Conservation (phyloP, 1,140 invertebrate genomes). For the Hetaerina americana region DNA sequence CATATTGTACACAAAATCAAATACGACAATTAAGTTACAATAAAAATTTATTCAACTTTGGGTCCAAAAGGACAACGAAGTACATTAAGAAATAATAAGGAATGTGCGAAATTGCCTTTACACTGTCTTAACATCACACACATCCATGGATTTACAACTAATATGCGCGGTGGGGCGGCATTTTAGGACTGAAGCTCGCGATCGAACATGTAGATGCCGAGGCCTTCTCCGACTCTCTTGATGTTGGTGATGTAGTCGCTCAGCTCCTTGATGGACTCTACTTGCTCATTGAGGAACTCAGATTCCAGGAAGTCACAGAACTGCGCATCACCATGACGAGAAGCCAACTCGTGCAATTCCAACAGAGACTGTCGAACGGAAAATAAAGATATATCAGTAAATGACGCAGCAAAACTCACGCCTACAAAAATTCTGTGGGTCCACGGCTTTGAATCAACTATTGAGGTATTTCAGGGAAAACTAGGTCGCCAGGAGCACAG, state of each 20-base stretch:
- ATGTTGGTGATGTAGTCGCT: conserved; percentile 56
- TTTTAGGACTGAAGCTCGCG: conserved; percentile 34
- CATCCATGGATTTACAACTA: not conserved
- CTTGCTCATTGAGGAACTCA: conserved; percentile 59
- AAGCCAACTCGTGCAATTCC: conserved; percentile 48
- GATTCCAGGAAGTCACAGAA: conserved; percentile 57
- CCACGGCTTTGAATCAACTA: no score
- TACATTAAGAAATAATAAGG: not conserved
- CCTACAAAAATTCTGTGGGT: no score
- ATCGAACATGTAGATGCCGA: conserved; percentile 63
- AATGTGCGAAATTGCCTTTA: not conserved
- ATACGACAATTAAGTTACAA: no score
- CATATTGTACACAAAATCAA: no score
- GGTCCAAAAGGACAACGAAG: not conserved
- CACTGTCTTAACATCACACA: not conserved
- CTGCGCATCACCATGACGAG: conserved; percentile 51
- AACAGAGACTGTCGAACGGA: conserved; percentile 40
- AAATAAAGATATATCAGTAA: not conserved
- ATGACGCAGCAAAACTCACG: no score
- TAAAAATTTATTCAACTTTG: not conserved
- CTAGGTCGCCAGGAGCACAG: no score
- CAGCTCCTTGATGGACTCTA: conserved; percentile 59
- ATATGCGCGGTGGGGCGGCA: not conserved
- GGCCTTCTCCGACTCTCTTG: conserved; percentile 51
- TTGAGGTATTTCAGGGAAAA: no score